These are phyloP conservation scores for Invenusta paracnida DNA, from an alignment of 2,888 invertebrate genomes.

Conservation along the genomic window DNA sequence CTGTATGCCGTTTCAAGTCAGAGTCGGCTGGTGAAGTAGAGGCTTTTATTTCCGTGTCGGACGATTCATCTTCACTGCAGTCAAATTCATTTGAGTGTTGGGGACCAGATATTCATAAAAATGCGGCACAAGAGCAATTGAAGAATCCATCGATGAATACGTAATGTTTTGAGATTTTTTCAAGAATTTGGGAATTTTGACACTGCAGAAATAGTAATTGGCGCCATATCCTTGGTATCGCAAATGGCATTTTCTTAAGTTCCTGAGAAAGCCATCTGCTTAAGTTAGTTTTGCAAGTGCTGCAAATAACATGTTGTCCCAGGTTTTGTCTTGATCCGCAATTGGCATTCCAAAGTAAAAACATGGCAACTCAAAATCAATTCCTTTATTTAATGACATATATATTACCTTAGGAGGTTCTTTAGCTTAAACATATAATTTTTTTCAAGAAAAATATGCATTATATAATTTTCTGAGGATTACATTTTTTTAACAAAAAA, in stretches of 20 bases:
- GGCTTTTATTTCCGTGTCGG: background rate
- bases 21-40: background rate
- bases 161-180: background rate
- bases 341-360: conserved; percentile 20
- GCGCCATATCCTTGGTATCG: background rate
- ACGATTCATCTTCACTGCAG: background rate
- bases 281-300: background rate
- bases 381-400: no score
- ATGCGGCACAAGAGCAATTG: background rate
- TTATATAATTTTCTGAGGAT: no score
- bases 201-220: background rate
- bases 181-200: background rate
- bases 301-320: conserved; percentile 17
- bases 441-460: no score
- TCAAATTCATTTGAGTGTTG: background rate
- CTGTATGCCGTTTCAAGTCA: background rate
- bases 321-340: background rate
- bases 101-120: background rate
- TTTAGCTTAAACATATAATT: no score
- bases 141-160: background rate
- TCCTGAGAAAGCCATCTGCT: background rate
- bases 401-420: no score
- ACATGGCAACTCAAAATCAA: no score
- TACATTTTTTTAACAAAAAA: no score
- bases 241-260: background rate